Base-by-base conservation (phyloP, 2,113 vertebrate species). In the Pteruthius melanotis region DNA sequence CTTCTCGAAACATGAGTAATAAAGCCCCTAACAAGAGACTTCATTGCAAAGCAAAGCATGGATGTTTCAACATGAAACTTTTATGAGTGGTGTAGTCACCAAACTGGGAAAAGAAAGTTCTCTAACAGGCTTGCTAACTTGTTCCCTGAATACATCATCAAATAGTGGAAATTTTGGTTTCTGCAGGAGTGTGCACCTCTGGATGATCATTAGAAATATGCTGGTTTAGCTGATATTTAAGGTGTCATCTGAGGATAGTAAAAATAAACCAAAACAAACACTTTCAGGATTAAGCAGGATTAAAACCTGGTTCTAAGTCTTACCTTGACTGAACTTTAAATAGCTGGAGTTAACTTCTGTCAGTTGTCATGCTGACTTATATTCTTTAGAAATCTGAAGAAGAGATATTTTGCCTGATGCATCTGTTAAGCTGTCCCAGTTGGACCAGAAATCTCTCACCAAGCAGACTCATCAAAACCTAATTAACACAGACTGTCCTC, bases 31-130 rank as follows among this genome's bases (percentile, higher is more conserved):
- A 91, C 6, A 45, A 95, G 82, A 78, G 33, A 80, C 26, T 87
- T 83, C 59, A 88, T 83, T 71, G 42, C 52, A 79, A 96, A 97
- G 42, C 52, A 79, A 96, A 97, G 26, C 12, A 4, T 74, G 47
- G 20, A 69, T 78, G 47, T 69, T 66, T 27, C 16, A 53, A 52
- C 8, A 40, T 45, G 37, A 61, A 91, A 54, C 8, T 72, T 93
- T 96, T 66, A 74, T 76, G 56, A 78, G 66, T 68, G 26, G 35
- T 49, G 10, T 50, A 78, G 22, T 68, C 66, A 64, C 26, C n/a
- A 68, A 66, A 69, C 2, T 15, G 8, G 24, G 56, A 66, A 63
- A 66, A 83, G 28, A 83, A 63, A 42, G 10, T 50, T 68, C 33
- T 90, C 42, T 59, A 68, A 63, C 31, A 61, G 33, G 6, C 35